A percentile compares a stretch with the other conserved stretches of the same genome.
These are phyloP conservation scores for Zophobas morio DNA, from an alignment of 1,140 invertebrate genomes.

Conservation along the genomic window DNA sequence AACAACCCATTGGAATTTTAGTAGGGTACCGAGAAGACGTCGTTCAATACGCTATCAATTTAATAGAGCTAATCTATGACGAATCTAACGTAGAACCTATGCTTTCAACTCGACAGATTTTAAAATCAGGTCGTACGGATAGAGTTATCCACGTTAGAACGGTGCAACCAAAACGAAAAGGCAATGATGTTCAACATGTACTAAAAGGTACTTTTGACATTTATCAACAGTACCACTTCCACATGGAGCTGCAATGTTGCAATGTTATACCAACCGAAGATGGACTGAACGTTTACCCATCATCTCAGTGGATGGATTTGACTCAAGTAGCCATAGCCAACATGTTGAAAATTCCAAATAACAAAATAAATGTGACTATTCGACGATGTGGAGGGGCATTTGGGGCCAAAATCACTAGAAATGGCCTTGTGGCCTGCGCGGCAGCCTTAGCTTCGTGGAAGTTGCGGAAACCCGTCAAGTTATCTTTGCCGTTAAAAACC, in stretches of 20 bases:
- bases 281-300: slow-evolving; percentile 73
- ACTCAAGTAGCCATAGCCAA: slow-evolving; percentile 74
- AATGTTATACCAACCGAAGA: slow-evolving; percentile 77
- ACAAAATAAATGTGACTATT: slow-evolving; percentile 74
- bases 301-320: slow-evolving; percentile 78
- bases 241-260: slow-evolving; percentile 77
- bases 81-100: slow-evolving; percentile 69
- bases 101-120: slow-evolving; percentile 75
- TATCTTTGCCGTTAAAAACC: slow-evolving; percentile 74
- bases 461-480: slow-evolving; percentile 72
- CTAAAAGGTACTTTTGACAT: slow-evolving; percentile 69
- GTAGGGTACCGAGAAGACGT: slow-evolving; percentile 74
- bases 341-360: slow-evolving; percentile 70
- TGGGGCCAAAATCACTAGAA: slow-evolving; percentile 74
- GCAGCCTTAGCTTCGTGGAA: slow-evolving; percentile 73
- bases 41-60: slow-evolving; percentile 75
- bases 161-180: slow-evolving; percentile 56
- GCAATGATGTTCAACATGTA: slow-evolving; percentile 60
- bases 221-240: slow-evolving; percentile 72
- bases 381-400: slow-evolving; percentile 81
- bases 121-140: slow-evolving; percentile 47
- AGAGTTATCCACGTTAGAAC: slow-evolving; percentile 54
- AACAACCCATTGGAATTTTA: slow-evolving; percentile 82
- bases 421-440: slow-evolving; percentile 68
- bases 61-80: slow-evolving; percentile 80